Conservation (phyloP, 2,888 invertebrate species). For the Lordiphosa andalusiaca region DNA sequence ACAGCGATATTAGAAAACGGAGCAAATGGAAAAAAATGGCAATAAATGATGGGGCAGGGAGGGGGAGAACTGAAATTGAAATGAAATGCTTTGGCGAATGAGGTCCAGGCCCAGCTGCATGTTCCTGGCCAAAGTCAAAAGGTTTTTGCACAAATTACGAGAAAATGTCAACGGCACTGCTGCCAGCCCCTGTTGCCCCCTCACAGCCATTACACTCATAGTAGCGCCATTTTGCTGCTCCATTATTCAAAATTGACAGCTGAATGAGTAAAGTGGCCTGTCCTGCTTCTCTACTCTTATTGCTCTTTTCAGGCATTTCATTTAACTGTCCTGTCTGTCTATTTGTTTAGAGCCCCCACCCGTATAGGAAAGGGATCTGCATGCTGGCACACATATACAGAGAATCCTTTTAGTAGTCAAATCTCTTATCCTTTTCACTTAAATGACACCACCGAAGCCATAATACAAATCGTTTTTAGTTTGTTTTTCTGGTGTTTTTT, state of each 20-base stretch:
- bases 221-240: constrained; percentile 65
- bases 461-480: constrained; percentile 38
- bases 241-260: constrained; percentile 73
- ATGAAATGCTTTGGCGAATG: background rate
- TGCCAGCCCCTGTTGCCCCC: background rate
- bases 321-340: constrained; percentile 29
- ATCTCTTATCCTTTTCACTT: constrained; percentile 53
- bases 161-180: constrained; percentile 47
- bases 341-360: constrained; percentile 6
- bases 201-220: constrained; percentile 26
- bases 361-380: constrained; percentile 1
- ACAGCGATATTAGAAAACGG: constrained; percentile 56
- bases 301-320: constrained; percentile 27
- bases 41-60: constrained; percentile 1
- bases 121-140: constrained; percentile 29
- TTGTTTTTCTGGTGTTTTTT: background rate
- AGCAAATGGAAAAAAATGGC: constrained; percentile 28
- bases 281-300: constrained; percentile 14
- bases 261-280: constrained; percentile 64
- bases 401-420: constrained; percentile 7
- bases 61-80: constrained; percentile 25
- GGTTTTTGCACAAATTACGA: constrained; percentile 64
- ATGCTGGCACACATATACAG: background rate
- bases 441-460: constrained; percentile 44
- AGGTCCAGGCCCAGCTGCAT: background rate